Evolutionary conservation across 1,140 invertebrate genomes (phyloP).

Genomic region (Psix sp.): DNA sequence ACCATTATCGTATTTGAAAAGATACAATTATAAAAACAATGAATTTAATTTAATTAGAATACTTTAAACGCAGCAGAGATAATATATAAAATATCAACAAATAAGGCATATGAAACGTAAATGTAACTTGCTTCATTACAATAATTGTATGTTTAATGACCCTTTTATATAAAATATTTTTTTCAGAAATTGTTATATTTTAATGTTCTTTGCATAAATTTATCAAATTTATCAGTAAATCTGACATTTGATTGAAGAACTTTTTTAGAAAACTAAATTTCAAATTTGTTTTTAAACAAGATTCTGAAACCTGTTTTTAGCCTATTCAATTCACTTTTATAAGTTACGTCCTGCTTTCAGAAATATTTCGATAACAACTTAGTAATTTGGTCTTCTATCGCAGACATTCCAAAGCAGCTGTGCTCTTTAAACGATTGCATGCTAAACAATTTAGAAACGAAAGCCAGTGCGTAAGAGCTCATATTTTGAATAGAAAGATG

Average conservation of each 20-base stretch:
- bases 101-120: no score
- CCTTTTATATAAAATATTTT: no score
- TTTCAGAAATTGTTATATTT: neutral
- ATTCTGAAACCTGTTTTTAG: conserved; percentile 10
- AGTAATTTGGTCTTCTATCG: conserved; percentile 39
- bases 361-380: conserved; percentile 40
- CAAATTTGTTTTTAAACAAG: no score
- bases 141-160: no score
- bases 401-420: conserved; percentile 41
- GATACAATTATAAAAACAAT: no score
- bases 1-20: no score
- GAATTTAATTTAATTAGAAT: no score
- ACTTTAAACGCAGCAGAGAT: no score
- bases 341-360: conserved; percentile 36
- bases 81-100: no score
- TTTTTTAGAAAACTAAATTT: neutral
- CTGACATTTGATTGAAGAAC: neutral
- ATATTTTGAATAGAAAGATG: conserved; percentile 64
- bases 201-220: neutral
- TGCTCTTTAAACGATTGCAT: conserved; percentile 51
- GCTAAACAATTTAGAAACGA: conserved; percentile 56
- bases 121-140: no score
- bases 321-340: conserved; percentile 30
- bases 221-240: neutral
- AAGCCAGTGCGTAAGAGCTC: conserved; percentile 56